Evolutionary conservation across 2,113 vertebrate species (phyloP).

Genomic region (Gymnobelideus leadbeateri): DNA sequence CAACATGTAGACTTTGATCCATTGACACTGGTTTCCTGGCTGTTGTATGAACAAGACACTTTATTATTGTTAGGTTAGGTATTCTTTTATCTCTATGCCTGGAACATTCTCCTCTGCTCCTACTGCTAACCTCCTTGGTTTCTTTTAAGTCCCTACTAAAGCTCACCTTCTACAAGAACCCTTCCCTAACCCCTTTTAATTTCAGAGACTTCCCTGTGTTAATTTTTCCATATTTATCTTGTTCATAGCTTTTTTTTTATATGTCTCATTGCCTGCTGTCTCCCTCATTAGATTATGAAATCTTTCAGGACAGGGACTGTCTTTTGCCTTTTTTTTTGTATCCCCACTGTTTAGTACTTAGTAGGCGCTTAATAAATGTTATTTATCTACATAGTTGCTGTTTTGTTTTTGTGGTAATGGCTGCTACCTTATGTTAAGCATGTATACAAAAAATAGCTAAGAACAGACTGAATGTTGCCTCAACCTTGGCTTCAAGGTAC

Average conservation of each 20-base stretch:
- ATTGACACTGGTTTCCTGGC: neutral
- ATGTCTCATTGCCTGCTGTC: neutral
- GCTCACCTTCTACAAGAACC: neutral
- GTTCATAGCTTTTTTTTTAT: neutral
- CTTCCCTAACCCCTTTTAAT: neutral
- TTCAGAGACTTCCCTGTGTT: neutral
- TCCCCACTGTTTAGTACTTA: neutral
- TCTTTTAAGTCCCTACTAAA: neutral
- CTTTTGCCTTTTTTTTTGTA: neutral
- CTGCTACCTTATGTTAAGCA: neutral
- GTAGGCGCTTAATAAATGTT: neutral
- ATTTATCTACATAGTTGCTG: neutral
- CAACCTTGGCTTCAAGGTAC: neutral
- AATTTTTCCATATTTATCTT: neutral
- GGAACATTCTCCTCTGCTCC: neutral
- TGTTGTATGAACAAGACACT: neutral
- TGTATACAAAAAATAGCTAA: neutral
- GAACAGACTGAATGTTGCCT: neutral
- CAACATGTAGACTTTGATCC: neutral
- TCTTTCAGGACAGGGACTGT: neutral
- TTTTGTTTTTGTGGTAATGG: neutral
- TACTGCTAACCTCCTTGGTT: neutral
- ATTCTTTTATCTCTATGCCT: too few species aligned
- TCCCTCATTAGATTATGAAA: neutral
- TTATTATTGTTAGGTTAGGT: neutral